Evolutionary conservation across 2,888 invertebrate species (phyloP).

Genomic region (Mesodorylaimus sp.): DNA sequence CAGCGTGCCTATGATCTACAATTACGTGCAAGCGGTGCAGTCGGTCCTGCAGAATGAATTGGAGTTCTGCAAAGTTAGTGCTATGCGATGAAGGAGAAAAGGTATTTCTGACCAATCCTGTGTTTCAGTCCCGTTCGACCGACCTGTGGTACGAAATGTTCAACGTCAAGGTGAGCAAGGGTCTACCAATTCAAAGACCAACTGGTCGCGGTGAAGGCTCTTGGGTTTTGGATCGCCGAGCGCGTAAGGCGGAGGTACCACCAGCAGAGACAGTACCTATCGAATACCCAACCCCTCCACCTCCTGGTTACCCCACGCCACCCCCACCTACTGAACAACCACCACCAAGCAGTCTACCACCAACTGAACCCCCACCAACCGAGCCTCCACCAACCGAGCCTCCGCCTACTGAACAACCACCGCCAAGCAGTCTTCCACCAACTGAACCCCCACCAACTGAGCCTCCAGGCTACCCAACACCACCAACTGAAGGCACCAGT

Average conservation of each 20-base stretch:
- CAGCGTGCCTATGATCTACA: slow-evolving; percentile 23
- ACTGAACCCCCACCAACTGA: neutral
- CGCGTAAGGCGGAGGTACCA: too few relatives aligned
- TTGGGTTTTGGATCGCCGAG: neutral
- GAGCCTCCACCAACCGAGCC: neutral
- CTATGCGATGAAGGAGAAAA: neutral
- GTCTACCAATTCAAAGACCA: neutral
- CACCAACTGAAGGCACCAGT: neutral
- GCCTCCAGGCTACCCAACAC: neutral
- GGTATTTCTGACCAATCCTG: too few relatives aligned
- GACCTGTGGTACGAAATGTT: slow-evolving; percentile 21
- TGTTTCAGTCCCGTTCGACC: slow-evolving; percentile 21
- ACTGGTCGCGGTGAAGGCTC: too few relatives aligned
- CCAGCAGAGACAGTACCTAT: too few relatives aligned
- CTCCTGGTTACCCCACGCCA: neutral
- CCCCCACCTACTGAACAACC: neutral
- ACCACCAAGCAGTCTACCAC: neutral
- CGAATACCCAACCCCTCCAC: too few relatives aligned
- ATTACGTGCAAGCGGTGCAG: slow-evolving; percentile 26
- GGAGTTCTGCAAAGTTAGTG: slow-evolving; percentile 26
- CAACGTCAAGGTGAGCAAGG: neutral
- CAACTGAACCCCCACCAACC: neutral
- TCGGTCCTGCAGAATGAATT: slow-evolving; percentile 23
- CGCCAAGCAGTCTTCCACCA: neutral
- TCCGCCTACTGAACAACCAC: neutral